Conservation (phyloP, 1,140 invertebrate species). For the Tyrophagus putrescentiae region DNA sequence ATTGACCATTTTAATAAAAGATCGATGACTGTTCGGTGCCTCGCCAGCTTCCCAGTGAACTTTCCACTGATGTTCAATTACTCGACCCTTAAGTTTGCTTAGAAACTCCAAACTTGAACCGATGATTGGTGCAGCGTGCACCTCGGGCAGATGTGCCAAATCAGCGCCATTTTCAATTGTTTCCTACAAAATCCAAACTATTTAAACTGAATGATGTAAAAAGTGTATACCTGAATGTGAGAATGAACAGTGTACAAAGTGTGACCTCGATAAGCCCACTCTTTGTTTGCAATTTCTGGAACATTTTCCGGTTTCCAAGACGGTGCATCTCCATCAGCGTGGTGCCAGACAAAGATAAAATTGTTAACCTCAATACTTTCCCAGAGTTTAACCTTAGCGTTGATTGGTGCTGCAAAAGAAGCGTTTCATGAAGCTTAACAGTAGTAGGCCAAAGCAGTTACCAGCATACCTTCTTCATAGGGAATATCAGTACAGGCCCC, state of each 20-base stretch:
- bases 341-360: slow-evolving; percentile 66
- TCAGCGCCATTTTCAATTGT: slow-evolving; percentile 66
- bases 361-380: slow-evolving; percentile 49
- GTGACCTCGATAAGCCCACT: slow-evolving; percentile 51
- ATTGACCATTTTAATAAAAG: not conserved
- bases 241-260: slow-evolving; percentile 51
- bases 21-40: slow-evolving; percentile 3
- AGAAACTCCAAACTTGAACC: not conserved
- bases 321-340: slow-evolving; percentile 52
- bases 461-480: slow-evolving; percentile 35
- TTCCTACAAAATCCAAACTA: too few relatives aligned
- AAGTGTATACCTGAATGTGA: too few relatives aligned
- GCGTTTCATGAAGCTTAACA: not conserved
- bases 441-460: not conserved
- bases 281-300: slow-evolving; percentile 39
- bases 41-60: not conserved
- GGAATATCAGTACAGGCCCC: slow-evolving; percentile 57
- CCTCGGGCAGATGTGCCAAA: slow-evolving; percentile 54
- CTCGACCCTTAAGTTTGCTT: too few relatives aligned
- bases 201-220: too few relatives aligned
- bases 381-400: slow-evolving; percentile 45
- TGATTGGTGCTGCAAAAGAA: slow-evolving; percentile 16
- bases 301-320: slow-evolving; percentile 49
- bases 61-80: slow-evolving; percentile 17
- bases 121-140: slow-evolving; percentile 50